A percentile compares a stretch with the other conserved stretches of the same genome.
Evolutionary conservation across 2,797 vertebrate genomes (phyloP).

Genomic region (Spondyliosoma cantharus): DNA sequence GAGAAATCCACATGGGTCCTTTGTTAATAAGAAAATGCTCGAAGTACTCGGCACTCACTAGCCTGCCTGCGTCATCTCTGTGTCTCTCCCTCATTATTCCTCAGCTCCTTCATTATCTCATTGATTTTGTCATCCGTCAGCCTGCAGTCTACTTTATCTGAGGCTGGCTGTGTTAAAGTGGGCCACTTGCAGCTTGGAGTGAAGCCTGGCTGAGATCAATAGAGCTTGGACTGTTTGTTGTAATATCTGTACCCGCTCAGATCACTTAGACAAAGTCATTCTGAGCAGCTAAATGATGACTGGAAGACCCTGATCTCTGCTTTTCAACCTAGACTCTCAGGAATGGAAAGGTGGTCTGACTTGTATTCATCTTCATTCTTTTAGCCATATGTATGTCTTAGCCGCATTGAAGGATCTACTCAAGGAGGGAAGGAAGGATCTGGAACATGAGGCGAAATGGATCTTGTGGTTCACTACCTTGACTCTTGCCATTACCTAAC

Average conservation of each 20-base stretch:
- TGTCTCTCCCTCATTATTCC: slow-evolving; percentile 18
- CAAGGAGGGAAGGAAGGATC: no score
- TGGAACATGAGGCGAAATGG: no score
- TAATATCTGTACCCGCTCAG: not conserved
- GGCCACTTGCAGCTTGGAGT: slow-evolving; percentile 18
- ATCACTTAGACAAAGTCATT: not conserved
- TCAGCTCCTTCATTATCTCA: slow-evolving; percentile 14
- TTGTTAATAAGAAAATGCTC: slow-evolving; percentile 13
- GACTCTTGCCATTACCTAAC: no score
- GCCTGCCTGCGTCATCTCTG: slow-evolving; percentile 15
- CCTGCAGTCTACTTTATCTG: slow-evolving; percentile 13
- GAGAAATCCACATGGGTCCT: slow-evolving; percentile 2
- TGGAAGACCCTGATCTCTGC: no score
- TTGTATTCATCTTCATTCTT: no score
- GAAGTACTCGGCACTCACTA: not conserved
- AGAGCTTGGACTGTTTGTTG: not conserved
- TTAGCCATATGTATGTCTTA: no score
- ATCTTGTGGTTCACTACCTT: no score
- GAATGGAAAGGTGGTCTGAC: not conserved
- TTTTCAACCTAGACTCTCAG: not conserved
- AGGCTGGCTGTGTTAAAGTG: slow-evolving; percentile 7
- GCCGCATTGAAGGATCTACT: no score
- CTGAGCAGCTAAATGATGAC: not conserved
- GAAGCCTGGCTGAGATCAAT: slow-evolving; percentile 27
- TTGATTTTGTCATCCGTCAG: not conserved